phyloP scores from a whole-genome alignment of 2,797 vertebrate species.

The Parauchenoglanis ngamensis region DNA sequence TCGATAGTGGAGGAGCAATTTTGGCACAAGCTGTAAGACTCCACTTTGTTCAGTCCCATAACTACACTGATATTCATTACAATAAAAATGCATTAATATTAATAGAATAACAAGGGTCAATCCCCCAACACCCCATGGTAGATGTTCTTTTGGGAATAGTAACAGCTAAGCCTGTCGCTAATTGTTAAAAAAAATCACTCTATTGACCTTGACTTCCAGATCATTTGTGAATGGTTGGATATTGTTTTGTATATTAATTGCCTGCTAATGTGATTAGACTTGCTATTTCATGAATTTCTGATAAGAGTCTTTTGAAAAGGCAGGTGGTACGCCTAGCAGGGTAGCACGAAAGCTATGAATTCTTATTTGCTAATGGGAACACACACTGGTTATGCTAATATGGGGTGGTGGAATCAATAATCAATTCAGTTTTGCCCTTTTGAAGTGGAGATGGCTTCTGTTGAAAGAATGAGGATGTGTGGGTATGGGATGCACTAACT shows the following conservation, averaged over 20 bases:
- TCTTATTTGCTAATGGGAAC: constrained; percentile 44
- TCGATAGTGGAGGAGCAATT: background rate
- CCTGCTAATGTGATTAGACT: constrained; percentile 27
- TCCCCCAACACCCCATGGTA: background rate
- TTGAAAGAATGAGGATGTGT: background rate
- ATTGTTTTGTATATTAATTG: constrained; percentile 36
- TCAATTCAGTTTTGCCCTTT: constrained; percentile 64
- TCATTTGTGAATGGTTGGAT: constrained; percentile 16
- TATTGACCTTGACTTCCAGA: constrained; percentile 38
- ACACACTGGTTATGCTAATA: constrained; percentile 59
- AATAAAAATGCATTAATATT: constrained; percentile 32
- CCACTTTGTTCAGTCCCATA: background rate
- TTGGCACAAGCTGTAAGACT: background rate
- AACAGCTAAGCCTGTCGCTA: constrained; percentile 33
- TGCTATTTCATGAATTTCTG: constrained; percentile 38
- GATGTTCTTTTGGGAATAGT: constrained; percentile 20
- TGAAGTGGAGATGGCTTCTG: constrained; percentile 12
- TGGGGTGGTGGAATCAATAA: constrained; percentile 48
- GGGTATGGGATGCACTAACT: background rate
- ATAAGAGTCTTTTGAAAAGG: constrained; percentile 30
- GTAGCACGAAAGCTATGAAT: constrained; percentile 41
- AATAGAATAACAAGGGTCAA: constrained; percentile 19
- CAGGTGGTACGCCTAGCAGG: constrained; percentile 46
- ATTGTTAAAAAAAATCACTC: constrained; percentile 38
- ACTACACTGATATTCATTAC: constrained; percentile 21